Evolutionary conservation across 2,113 vertebrate species (phyloP), one percentile per base, ranked within the genome.

Genomic region (Gasterosteus nipponicus): DNA sequence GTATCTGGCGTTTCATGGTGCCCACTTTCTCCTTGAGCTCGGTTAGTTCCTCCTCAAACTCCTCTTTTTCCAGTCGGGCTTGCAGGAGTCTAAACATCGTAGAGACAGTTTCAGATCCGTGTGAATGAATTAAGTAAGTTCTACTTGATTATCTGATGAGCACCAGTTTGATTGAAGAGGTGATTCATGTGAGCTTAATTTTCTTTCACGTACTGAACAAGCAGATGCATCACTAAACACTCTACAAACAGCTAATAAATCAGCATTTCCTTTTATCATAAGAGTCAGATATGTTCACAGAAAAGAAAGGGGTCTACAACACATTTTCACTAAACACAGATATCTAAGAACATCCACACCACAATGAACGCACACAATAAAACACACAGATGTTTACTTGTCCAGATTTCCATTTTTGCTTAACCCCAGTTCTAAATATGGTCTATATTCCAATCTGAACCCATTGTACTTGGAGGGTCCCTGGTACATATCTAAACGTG

Each of bases 61-160:
- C 97, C n/a, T 99, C 97, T 83, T 97, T 96, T 85, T 99, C 97
- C 92, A 96, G 89, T 64, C 96, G 96, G 51, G 94, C 78, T 90
- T 98, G 96, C 66, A 98, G 83, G 60, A 99, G 91, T 83, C 97
- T 99, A 87, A 29, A 77, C 78, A 51, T 31, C 5, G 10, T 12
- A 4, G 1, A 44, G 8, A 51, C 39, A 64, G 15, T 1, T 61
- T 38, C 35, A 38, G 12, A 82, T 54, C 41, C 39, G 49, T 2
- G 46, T n/a, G 29, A 3, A 16, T 3, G 35, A 6, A 35, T 9
- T 39, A 26, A 26, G 4, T 46, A 49, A 65, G 7, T 14, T 14
- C 38, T 39, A 18, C n/a, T 68, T 73, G 7, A 67, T 75, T 69
- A 64, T 61, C 15, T 76, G 42, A 82, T 83, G 39, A 71, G 49